These are phyloP conservation scores for Drosophila albomicans DNA, from an alignment of 1,140 invertebrate species.

Conservation along the genomic window DNA sequence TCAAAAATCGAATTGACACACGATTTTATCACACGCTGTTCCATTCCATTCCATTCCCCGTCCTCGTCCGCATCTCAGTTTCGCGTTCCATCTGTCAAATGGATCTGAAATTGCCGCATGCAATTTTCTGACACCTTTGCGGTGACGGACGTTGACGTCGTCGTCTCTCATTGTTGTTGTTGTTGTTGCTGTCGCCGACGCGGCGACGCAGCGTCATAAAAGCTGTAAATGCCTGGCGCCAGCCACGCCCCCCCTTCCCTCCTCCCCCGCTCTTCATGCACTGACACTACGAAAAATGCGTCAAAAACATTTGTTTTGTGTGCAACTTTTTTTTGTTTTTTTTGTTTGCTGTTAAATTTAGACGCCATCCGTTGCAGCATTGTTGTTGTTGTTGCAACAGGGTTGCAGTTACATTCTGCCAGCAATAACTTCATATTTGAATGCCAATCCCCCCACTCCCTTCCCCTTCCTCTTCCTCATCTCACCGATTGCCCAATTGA, in stretches of 20 bases:
- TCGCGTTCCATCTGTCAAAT: conserved; percentile 69
- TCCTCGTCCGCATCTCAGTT: neutral
- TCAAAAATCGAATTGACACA: conserved; percentile 80
- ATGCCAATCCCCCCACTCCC: conserved; percentile 4
- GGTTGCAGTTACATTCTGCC: conserved; percentile 32
- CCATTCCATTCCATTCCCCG: conserved; percentile 37
- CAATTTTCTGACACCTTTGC: conserved; percentile 71
- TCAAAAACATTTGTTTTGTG: conserved; percentile 56
- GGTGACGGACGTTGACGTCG: conserved; percentile 53
- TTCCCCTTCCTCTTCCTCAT: neutral
- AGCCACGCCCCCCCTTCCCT: conserved; percentile 20
- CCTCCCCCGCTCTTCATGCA: neutral
- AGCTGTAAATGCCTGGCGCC: conserved; percentile 62
- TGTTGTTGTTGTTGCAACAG: conserved; percentile 30
- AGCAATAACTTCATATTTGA: conserved; percentile 49
- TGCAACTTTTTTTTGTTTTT: conserved; percentile 23
- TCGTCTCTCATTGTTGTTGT: neutral
- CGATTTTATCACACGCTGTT: conserved; percentile 75
- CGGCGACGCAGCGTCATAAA: conserved; percentile 65
- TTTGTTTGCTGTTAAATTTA: conserved; percentile 65
- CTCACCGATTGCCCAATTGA: conserved; percentile 10
- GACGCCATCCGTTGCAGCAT: conserved; percentile 44
- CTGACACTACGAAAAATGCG: conserved; percentile 43
- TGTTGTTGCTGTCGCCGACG: conserved; percentile 27
- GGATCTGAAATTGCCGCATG: conserved; percentile 52